Evolutionary conservation across 2,797 vertebrate species (phyloP).

Genomic region (Sphenodon punctatus): DNA sequence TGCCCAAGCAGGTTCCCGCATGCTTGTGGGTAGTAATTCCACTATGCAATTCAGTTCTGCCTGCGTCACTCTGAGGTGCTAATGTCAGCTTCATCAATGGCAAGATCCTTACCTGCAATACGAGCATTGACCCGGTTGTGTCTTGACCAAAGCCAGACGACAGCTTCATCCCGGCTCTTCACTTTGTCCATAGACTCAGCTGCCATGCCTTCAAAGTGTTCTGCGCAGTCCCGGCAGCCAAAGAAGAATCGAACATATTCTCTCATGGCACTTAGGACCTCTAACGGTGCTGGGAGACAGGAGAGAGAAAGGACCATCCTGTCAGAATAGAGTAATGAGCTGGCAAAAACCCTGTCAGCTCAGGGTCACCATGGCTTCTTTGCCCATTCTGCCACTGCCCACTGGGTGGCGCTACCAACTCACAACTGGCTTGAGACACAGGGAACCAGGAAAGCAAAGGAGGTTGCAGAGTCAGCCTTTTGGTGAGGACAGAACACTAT

Average conservation of each 20-base stretch:
- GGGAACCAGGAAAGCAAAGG: too few relatives aligned
- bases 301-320: neutral
- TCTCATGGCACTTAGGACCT: conserved; percentile 85
- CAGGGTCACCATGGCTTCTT: too few relatives aligned
- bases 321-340: neutral
- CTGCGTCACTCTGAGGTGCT: too few relatives aligned
- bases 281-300: conserved; percentile 75
- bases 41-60: too few relatives aligned
- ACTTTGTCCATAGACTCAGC: conserved; percentile 75
- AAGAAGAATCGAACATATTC: conserved; percentile 86
- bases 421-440: too few relatives aligned
- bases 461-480: too few relatives aligned
- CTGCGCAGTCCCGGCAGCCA: conserved; percentile 85
- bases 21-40: too few relatives aligned
- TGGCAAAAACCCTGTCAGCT: neutral
- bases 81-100: neutral
- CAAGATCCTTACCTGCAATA: conserved; percentile 80
- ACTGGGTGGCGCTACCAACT: too few relatives aligned
- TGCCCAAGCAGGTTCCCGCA: too few relatives aligned
- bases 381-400: too few relatives aligned
- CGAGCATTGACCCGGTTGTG: conserved; percentile 92
- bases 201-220: conserved; percentile 90
- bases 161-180: conserved; percentile 44
- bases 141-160: conserved; percentile 89
- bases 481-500: too few relatives aligned